Conservation (phyloP, 1,140 invertebrate species). For the Wasmannia auropunctata region DNA sequence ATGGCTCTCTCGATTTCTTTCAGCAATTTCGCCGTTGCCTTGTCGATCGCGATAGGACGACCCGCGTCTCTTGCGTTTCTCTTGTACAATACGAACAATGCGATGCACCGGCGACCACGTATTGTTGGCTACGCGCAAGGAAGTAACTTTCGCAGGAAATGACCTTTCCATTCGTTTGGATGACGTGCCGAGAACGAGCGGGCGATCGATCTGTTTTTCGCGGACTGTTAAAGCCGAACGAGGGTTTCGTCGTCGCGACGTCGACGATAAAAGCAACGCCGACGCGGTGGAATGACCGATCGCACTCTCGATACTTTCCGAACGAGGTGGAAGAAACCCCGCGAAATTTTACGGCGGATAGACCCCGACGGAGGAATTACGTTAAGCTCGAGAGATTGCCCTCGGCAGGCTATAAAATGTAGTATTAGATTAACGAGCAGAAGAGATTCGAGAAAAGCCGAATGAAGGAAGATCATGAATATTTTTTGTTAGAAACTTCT, state of each 20-base stretch:
- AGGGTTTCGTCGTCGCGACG: slow-evolving; percentile 46
- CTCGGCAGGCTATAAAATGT: slow-evolving; percentile 32
- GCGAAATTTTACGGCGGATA: slow-evolving; percentile 39
- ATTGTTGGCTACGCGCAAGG: slow-evolving; percentile 3
- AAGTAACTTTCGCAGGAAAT: slow-evolving; percentile 66
- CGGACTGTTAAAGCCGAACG: slow-evolving; percentile 69
- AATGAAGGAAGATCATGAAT: neutral
- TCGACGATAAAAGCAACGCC: slow-evolving; percentile 28
- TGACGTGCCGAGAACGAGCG: slow-evolving; percentile 47
- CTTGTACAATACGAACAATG: neutral
- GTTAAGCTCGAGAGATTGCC: slow-evolving; percentile 35
- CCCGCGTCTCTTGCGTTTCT: neutral
- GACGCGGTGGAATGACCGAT: slow-evolving; percentile 21
- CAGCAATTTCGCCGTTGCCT: slow-evolving; percentile 12
- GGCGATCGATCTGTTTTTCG: slow-evolving; percentile 74
- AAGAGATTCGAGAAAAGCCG: neutral
- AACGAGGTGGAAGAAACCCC: slow-evolving; percentile 10
- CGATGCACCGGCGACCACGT: neutral
- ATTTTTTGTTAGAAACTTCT: neutral
- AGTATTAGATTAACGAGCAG: slow-evolving; percentile 29
- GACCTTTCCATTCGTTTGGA: slow-evolving; percentile 63
- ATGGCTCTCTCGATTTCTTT: neutral
- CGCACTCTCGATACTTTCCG: slow-evolving; percentile 1
- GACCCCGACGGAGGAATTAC: slow-evolving; percentile 29
- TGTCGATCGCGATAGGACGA: neutral